Percentiles rank a stretch among this genome's conserved stretches.
phyloP scores from a whole-genome alignment of 2,113 vertebrate genomes.

The Martes martes region DNA sequence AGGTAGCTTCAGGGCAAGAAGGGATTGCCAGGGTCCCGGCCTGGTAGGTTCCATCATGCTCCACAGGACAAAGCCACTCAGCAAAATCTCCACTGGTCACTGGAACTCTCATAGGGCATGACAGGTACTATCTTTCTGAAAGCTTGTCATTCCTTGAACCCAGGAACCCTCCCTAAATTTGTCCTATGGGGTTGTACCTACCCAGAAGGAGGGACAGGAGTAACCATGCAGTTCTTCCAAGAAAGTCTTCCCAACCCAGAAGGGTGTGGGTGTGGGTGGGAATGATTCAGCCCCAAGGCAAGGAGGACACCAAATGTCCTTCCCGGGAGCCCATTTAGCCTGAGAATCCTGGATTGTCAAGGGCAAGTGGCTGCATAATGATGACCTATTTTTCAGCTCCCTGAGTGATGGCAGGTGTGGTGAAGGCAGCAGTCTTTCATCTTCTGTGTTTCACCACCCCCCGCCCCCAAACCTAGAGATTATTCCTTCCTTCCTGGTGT shows the following conservation, averaged over 20 bases:
- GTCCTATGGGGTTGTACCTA: not conserved
- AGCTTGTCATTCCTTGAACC: not conserved
- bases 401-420: not conserved
- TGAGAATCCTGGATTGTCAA: not conserved
- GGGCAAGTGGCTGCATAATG: not conserved
- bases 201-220: not conserved
- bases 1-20: not conserved
- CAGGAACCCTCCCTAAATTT: not conserved
- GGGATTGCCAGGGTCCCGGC: too few species aligned
- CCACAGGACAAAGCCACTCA: not conserved
- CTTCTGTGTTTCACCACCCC: not conserved
- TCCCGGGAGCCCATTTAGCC: not conserved
- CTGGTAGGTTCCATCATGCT: too few species aligned
- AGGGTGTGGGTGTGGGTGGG: not conserved
- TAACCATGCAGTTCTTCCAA: not conserved
- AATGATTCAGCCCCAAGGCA: not conserved
- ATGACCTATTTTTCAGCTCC: not conserved
- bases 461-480: not conserved
- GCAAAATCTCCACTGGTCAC: accelerated
- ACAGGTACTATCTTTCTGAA: not conserved
- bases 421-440: not conserved
- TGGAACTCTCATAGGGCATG: not conserved
- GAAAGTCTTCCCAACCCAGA: not conserved
- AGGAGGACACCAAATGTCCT: not conserved
- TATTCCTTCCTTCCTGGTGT: conserved; percentile 18